Base-by-base conservation (phyloP, 2,113 vertebrate genomes). In the Lota lota region DNA sequence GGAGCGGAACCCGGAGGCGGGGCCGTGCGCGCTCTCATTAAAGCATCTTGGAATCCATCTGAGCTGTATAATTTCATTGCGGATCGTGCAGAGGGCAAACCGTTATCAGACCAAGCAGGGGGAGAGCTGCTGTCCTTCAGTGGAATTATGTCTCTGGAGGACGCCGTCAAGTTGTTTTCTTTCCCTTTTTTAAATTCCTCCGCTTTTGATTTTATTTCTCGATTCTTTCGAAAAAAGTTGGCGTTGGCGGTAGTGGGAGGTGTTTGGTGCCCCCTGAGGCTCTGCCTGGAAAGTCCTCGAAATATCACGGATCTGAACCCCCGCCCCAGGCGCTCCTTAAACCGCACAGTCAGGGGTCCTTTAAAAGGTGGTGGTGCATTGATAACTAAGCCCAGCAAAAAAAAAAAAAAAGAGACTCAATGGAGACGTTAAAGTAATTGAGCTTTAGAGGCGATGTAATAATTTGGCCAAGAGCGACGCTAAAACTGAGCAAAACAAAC, bases 371-470 rank as follows among this genome's bases (percentile, higher is more conserved):
- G 78, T 84, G 79, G 76, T 75, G 68, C 86, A 83, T 83, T 89
- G 85, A 87, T 91, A 91, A 90, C 88, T 88, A 86, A 89, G 82
- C 63, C 70, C 76, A 28, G 77, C 83, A 84, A 87, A 90, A 87
- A 81, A 89, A 92, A 89, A 92, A 91, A 78, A 80, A 63, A 74
- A 71, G 57, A 62, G 66, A 47, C 66, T 74, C 28, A 33, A 33
- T 33, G 28, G 65, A 76, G 71, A 79, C 79, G 69, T 82, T 76
- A 83, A 76, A 78, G 75, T 83, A 79, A 90, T 86, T 81, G 79
- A 79, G 78, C 85, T 88, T 83, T 79, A 77, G 79, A 82, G 82
- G 66, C 54, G 61, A 83, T 80, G 75, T 84, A 76, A 90, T 74
- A 89, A 87, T 83, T 78, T 85, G 83, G 76, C 79, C 75, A 59